phyloP scores from a whole-genome alignment of 1,140 invertebrate species.

The Pachyrhynchus sulphureomaculatus region DNA sequence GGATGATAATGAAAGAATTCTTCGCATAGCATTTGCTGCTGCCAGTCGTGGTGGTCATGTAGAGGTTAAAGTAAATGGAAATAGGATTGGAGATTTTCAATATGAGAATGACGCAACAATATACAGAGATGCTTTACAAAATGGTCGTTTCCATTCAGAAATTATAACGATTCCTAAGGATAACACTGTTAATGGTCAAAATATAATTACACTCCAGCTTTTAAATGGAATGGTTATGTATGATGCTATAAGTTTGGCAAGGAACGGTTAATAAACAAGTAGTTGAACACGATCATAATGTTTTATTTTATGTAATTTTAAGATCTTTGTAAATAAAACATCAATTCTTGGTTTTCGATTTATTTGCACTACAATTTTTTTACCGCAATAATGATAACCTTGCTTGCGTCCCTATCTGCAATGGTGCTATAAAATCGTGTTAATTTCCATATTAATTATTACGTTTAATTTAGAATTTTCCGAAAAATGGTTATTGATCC shows the following conservation, averaged over 20 bases:
- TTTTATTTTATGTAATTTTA: too few species aligned
- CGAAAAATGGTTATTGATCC: too few species aligned
- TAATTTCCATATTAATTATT: too few species aligned
- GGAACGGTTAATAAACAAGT: too few species aligned
- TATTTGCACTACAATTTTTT: too few species aligned
- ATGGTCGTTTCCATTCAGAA: conserved; percentile 1
- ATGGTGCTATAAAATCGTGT: too few species aligned
- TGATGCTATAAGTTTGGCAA: conserved; percentile 6
- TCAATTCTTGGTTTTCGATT: too few species aligned
- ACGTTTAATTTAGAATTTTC: too few species aligned
- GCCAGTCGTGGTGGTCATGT: neutral
- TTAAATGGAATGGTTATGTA: conserved; percentile 6
- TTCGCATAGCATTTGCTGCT: neutral
- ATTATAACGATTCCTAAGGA: neutral
- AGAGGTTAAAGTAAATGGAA: neutral
- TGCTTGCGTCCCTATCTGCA: too few species aligned
- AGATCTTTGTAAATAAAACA: too few species aligned
- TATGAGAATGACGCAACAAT: conserved; percentile 12
- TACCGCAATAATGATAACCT: too few species aligned
- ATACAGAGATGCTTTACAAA: neutral
- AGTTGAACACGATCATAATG: too few species aligned
- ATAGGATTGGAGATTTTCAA: neutral
- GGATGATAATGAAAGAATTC: neutral
- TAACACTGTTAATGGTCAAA: neutral
- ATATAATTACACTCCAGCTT: neutral